Base-by-base conservation (phyloP, 1,140 invertebrate genomes). In the Drosophila bifasciata region DNA sequence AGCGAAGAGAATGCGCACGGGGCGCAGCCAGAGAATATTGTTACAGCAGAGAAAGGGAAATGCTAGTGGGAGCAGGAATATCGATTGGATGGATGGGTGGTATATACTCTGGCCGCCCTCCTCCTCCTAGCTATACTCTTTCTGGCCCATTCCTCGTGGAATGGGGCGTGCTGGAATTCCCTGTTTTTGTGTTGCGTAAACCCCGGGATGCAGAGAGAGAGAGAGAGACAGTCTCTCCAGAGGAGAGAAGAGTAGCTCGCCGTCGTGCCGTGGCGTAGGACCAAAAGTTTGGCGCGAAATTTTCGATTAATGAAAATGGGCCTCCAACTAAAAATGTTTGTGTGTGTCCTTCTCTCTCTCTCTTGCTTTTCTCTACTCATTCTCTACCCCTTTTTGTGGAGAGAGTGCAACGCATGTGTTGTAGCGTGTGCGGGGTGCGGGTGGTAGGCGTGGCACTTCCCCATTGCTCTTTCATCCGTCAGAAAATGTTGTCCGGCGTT, bases 231-330 rank as follows among this genome's bases (percentile, higher is more conserved):
- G 11, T 36, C 32, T 36, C 11, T 5, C 11, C 4, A 11, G 11
- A 13, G 32, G 32, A 36, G 32, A 11, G 32, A 32, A 3, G 28
- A 9, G 8, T 9, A 3, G 2, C 1, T 43, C 53, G 41, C 41
- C 48, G 19, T 44, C 11, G 13, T 23, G 11, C 40, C 11, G 16
- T 19, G 39, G n/a, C n/a, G 25, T 8, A 11, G 9, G 32, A 36
- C 32, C 32, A 13, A 4, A 48, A 63, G 44, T 84, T 84, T 84
- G 83, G 83, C 83, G 83, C 83, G 70, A 88, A 88, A 76, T 79
- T 83, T 63, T 88, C 71, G 78, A 79, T 88, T 88, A 83, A 88
- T 88, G 76, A 88, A 88, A 88, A 69, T 53, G 62, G 9, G 32
- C 45, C 58, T 52, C 55, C 56, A 52, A 41, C 25, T n/a, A 50